Base-by-base conservation (phyloP, 2,113 vertebrate genomes). In the Sinocyclocheilus grahami region DNA sequence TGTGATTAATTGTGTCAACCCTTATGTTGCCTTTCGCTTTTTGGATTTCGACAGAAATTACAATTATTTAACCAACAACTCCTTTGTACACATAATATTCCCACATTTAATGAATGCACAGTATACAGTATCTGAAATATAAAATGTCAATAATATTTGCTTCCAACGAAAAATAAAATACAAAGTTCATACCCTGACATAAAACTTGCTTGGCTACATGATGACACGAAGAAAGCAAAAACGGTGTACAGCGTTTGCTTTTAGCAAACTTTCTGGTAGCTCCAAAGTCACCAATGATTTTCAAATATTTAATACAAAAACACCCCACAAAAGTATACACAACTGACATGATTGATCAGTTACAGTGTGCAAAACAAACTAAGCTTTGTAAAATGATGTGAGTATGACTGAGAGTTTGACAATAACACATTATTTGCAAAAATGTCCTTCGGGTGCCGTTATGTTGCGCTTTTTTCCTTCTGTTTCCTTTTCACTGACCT, bases 1-100 rank as follows among this genome's bases (percentile, higher is more conserved):
- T 55, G 16, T 20, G 11, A 27, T 20, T 86, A 69, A 60, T 77
- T 77, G 71, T 55, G 27, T 83, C 46, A 86, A 81, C 84, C 37
- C 71, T 71, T 76, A 55, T 78, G 48, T 55, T 62, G 69, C n/a
- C 53, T 83, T 87, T 85, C 86, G 88, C 48, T 46, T 83, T 85
- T 46, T 62, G 76, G 72, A 69, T 58, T 79, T 55, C 62, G 48
- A 77, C 74, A 72, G 13, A 89, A 71, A 82, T 55, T 78, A 85
- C 79, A 90, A 95, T 93, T 94, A 93, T 93, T 94, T 93, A 94
- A 93, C 92, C 91, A 84, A 90, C 89, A 92, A 90, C 89, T 79
- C 92, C 89, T 89, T 92, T 90, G 88, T 93, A 91, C 89, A 93
- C 91, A 92, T 90, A 91, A 91, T 90, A 93, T 90, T 33, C 91